Base-by-base conservation (phyloP, 2,888 invertebrate genomes). In the Biston betularia region DNA sequence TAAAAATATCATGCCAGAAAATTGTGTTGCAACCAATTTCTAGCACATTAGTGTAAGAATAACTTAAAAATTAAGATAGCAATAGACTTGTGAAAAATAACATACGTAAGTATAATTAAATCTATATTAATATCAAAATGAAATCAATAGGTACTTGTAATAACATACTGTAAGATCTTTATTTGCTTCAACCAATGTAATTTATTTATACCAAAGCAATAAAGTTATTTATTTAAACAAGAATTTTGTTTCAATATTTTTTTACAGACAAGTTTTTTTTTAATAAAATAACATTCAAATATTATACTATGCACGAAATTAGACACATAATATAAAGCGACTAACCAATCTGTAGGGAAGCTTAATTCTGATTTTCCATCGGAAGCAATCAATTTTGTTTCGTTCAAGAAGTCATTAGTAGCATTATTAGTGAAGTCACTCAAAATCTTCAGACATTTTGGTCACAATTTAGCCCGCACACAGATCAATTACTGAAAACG, bases 211-310 rank as follows among this genome's bases (percentile, higher is more conserved):
- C 81, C 82, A 85, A 86, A 86, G 77, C 81, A 86, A 87, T 85
- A 85, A 83, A 85, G 74, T 83, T 84, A 87, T 83, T 86, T 87
- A 87, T 86, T 83, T 79, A 75, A 80, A 80, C 66, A 74, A 70
- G 58, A 65, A 56, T 50, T 38, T 9, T 33, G 15, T 44, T 42
- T 54, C 8, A 54, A 6, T 24, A 54, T 6, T 42, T 8, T 12
- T 9, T 38, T 8, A 38, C 0, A 45, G 14, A 45, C n/a, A 44
- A 44, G n/a, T 44, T 14, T 45, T 14, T n/a, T 45, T 6, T 6
- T 14, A 45, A 2, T 45, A 45, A 45, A 45, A 45, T 45, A 45
- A 45, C 44, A 6, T n/a, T 44, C 0, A 45, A 45, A 45, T 14
- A 45, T 14, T 14, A 12, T 44, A n/a, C 44, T 44, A 44, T 44